phyloP scores from a whole-genome alignment of 2,888 invertebrate species.

The Drosophila mulleri region DNA sequence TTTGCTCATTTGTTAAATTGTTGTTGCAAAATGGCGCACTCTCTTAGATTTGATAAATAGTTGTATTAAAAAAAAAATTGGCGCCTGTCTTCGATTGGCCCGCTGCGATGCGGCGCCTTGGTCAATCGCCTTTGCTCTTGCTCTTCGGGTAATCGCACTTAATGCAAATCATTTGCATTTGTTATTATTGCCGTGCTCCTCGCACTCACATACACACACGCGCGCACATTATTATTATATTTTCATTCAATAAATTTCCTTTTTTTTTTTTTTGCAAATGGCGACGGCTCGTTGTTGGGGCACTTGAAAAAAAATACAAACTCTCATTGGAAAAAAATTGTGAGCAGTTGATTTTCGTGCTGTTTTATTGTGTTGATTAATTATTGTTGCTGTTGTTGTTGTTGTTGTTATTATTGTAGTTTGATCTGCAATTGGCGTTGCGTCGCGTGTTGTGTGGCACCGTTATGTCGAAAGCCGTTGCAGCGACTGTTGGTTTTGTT shows the following conservation, averaged over 20 bases:
- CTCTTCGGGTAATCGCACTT: conserved; percentile 2
- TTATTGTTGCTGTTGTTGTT: conserved; percentile 18
- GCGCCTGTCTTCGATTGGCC: conserved; percentile 13
- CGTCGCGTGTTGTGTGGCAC: conserved; percentile 34
- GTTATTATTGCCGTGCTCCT: conserved; percentile 23
- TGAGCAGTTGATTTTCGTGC: background rate
- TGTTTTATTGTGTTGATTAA: background rate
- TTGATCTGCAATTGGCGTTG: conserved; percentile 21
- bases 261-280: conserved; percentile 12
- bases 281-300: conserved; percentile 32
- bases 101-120: background rate
- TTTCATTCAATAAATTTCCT: background rate
- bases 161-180: conserved; percentile 9
- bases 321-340: conserved; percentile 11
- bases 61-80: background rate
- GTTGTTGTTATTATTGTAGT: conserved; percentile 21
- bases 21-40: background rate
- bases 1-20: background rate
- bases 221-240: background rate
- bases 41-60: background rate
- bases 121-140: conserved; percentile 1
- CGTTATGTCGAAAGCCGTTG: conserved; percentile 48
- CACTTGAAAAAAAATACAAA: conserved; percentile 47
- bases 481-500: conserved; percentile 41
- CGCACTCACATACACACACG: conserved; percentile 12